phyloP scores from a whole-genome alignment of 2,888 invertebrate species.

The Leptothorax acervorum region DNA sequence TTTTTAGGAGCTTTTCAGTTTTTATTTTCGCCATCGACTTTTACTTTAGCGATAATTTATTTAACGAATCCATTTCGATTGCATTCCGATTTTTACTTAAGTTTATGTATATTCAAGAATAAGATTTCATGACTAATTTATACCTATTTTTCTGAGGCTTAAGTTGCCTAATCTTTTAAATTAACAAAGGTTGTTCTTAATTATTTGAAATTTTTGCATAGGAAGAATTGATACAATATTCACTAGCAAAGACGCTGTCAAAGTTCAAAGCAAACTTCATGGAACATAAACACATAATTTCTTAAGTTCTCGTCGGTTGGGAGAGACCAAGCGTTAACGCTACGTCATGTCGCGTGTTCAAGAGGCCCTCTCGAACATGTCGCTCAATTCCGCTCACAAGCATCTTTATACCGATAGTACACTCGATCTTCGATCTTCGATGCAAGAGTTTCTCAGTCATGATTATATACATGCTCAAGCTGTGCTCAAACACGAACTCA shows the following conservation, averaged over 20 bases:
- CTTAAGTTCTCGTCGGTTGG: constrained; percentile 9
- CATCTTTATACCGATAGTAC: constrained; percentile 57
- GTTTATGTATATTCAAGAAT: background rate
- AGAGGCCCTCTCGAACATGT: constrained; percentile 76
- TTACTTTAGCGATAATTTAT: background rate
- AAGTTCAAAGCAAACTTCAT: constrained; percentile 7
- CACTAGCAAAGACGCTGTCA: background rate
- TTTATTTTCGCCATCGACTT: background rate
- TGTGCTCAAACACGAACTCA: constrained; percentile 25
- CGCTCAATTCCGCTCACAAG: constrained; percentile 72
- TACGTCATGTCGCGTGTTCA: constrained; percentile 79
- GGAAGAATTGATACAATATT: background rate
- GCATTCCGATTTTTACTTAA: background rate
- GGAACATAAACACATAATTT: constrained; percentile 32
- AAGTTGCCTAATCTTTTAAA: background rate
- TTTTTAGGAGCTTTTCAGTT: background rate
- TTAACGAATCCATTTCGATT: background rate
- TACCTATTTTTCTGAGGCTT: background rate
- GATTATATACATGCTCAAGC: constrained; percentile 21
- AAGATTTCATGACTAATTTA: background rate
- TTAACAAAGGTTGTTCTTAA: background rate
- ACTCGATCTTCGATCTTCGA: constrained; percentile 71
- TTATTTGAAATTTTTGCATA: background rate
- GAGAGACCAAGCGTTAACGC: constrained; percentile 51
- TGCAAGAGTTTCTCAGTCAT: constrained; percentile 59